These are phyloP conservation scores for Palaemon carinicauda DNA, from an alignment of 1,140 invertebrate species.

Conservation along the genomic window DNA sequence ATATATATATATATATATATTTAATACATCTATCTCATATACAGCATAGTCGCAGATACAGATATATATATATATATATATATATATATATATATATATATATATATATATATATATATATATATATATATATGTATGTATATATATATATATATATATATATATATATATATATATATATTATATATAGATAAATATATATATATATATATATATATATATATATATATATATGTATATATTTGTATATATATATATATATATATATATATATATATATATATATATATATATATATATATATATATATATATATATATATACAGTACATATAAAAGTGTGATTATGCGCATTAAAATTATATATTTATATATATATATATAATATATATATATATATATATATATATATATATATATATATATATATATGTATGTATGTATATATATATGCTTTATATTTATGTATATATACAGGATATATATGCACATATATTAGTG, in stretches of 20 bases:
- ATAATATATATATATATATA: not conserved
- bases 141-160: no score
- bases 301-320: not conserved
- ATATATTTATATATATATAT: not conserved
- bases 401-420: not conserved
- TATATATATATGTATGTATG: not conserved
- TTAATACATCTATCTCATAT: no score
- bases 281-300: not conserved
- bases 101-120: not conserved
- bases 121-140: not conserved
- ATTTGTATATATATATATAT: not conserved
- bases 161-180: no score
- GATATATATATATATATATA: not conserved
- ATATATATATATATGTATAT: not conserved
- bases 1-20: not conserved
- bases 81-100: not conserved
- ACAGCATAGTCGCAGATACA: no score
- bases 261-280: not conserved
- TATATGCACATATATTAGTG: no score
- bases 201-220: no score
- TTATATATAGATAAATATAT: no score
- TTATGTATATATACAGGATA: no score
- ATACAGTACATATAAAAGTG: no score
- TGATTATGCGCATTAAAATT: not conserved
- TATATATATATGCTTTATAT: no score